Conservation (phyloP, 2,888 invertebrate species). For the Parochlus steinenii region DNA sequence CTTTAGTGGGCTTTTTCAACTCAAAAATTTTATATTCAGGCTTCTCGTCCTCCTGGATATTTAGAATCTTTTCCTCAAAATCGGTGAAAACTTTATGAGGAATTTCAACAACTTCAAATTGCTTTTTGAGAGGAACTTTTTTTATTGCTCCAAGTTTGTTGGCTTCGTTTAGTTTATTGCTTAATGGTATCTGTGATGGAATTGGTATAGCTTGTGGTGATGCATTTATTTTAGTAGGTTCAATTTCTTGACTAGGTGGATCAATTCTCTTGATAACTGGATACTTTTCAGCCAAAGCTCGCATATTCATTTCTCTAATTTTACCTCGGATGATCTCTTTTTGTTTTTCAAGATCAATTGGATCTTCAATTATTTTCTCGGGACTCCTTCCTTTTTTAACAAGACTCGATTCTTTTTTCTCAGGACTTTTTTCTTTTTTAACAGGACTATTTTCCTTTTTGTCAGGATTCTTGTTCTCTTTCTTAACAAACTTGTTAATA, state of each 20-base stretch:
- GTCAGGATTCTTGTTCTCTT: conserved; percentile 1
- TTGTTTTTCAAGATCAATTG: conserved; percentile 16
- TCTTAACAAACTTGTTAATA: conserved; percentile 7
- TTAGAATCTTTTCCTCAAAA: conserved; percentile 10
- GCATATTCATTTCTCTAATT: conserved; percentile 17
- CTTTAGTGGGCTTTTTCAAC: conserved; percentile 28
- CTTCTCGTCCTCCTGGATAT: conserved; percentile 13
- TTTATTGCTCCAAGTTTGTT: conserved; percentile 17
- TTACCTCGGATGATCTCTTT: conserved; percentile 17
- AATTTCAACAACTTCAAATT: conserved; percentile 12
- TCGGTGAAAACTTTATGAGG: conserved; percentile 6
- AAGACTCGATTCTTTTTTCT: conserved; percentile 4
- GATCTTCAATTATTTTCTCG: conserved; percentile 9
- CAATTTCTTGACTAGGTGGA: conserved; percentile 34
- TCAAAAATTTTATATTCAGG: conserved; percentile 21
- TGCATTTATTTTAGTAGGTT: conserved; percentile 59
- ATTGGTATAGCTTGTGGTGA: not conserved
- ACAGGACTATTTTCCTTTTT: conserved; percentile 9
- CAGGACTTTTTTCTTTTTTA: conserved; percentile 4
- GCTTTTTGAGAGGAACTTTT: conserved; percentile 15
- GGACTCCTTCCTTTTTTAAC: not conserved
- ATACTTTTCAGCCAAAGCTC: conserved; percentile 17
- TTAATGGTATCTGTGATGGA: no score
- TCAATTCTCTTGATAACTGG: conserved; percentile 14
- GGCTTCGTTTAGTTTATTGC: conserved; percentile 38